phyloP scores from a whole-genome alignment of 2,797 vertebrate species.

The Centropyge bicolor region DNA sequence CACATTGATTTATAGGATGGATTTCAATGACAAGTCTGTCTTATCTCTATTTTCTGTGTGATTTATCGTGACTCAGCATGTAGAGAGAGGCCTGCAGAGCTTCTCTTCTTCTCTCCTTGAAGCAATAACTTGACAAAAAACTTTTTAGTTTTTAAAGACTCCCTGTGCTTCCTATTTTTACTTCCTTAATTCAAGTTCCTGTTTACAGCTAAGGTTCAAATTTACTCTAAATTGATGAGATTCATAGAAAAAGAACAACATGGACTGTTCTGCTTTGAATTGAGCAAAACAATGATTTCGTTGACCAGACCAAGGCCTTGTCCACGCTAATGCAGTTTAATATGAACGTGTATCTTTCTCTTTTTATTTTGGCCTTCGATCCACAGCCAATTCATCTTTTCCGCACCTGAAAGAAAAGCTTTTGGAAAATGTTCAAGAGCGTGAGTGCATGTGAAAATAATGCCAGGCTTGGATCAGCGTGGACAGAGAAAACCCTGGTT shows the following conservation, averaged over 20 bases:
- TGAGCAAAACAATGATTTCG: not conserved
- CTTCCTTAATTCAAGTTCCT: slow-evolving; percentile 60
- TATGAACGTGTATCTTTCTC: not conserved
- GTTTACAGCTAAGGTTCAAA: slow-evolving; percentile 16
- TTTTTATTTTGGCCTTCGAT: not conserved
- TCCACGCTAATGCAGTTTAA: not conserved
- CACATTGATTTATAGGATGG: slow-evolving; percentile 4
- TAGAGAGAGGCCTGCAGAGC: slow-evolving; percentile 21
- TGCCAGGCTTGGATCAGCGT: slow-evolving; percentile 6
- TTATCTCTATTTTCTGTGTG: slow-evolving; percentile 32
- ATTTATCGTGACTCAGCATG: slow-evolving; percentile 67
- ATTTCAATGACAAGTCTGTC: not conserved
- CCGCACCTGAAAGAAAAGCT: not conserved
- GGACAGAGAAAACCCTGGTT: not conserved
- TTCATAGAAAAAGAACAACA: not conserved
- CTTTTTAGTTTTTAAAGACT: slow-evolving; percentile 32
- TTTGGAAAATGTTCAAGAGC: not conserved
- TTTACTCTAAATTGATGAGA: slow-evolving; percentile 2
- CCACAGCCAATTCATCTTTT: not conserved
- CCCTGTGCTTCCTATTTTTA: slow-evolving; percentile 59
- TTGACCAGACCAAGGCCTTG: not conserved
- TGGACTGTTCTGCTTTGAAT: not conserved
- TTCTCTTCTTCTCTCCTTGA: slow-evolving; percentile 17
- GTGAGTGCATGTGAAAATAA: slow-evolving; percentile 10
- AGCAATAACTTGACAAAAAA: slow-evolving; percentile 25